Percentiles rank a stretch among this genome's conserved stretches.
phyloP scores from a whole-genome alignment of 2,113 vertebrate species.

The Gallinago jamesoni region DNA sequence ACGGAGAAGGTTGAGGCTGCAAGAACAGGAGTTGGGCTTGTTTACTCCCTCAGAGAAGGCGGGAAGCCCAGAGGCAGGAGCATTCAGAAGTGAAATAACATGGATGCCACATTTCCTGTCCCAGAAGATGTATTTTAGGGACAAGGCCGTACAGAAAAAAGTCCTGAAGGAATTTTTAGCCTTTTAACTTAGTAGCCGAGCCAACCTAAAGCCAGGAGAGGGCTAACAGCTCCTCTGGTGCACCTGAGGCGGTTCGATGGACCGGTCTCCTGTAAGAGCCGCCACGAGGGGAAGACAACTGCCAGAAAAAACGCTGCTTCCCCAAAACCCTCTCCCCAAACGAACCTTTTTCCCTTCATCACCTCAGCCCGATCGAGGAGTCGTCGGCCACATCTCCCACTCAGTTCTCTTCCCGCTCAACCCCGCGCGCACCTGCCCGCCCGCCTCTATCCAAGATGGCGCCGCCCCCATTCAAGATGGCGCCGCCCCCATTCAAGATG shows the following conservation, averaged over 20 bases:
- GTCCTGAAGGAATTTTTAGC: neutral
- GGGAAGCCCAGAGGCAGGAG: rapidly evolving
- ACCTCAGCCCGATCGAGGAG: rapidly evolving
- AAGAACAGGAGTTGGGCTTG: rapidly evolving
- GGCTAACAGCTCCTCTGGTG: rapidly evolving
- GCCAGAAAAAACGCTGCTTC: neutral
- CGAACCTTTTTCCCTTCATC: rapidly evolving
- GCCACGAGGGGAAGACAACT: no score
- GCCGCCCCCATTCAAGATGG: no score
- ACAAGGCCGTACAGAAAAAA: rapidly evolving
- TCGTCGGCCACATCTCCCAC: neutral
- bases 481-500: no score
- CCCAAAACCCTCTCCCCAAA: rapidly evolving
- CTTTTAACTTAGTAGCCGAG: neutral
- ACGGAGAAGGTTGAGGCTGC: no score
- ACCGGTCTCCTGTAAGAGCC: no score
- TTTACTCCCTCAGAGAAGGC: no score
- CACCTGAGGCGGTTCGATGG: rapidly evolving
- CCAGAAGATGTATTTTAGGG: no score
- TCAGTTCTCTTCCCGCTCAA: rapidly evolving
- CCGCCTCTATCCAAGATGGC: neutral
- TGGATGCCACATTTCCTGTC: rapidly evolving
- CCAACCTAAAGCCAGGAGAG: rapidly evolving
- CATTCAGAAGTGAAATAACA: rapidly evolving
- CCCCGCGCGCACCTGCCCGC: neutral